phyloP scores from a whole-genome alignment of 2,113 vertebrate genomes.

The Mustela nigripes region DNA sequence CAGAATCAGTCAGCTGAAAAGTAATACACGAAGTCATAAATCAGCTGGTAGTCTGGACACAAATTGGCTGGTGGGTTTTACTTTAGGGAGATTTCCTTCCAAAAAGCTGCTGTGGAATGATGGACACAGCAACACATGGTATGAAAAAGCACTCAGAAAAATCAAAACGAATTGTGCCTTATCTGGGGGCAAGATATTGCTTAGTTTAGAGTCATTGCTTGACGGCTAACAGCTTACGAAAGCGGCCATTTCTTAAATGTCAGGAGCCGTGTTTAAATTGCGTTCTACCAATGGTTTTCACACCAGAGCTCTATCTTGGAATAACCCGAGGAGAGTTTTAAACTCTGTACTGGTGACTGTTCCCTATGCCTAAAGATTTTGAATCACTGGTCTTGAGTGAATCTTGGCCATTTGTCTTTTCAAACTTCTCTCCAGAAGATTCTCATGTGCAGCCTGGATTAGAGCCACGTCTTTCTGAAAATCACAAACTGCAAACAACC shows the following conservation, averaged over 20 bases:
- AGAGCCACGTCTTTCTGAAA: neutral
- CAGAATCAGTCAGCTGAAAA: conserved; percentile 41
- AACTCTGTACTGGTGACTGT: neutral
- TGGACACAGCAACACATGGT: conserved; percentile 8
- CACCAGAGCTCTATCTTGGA: neutral
- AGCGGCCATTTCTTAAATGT: conserved; percentile 54
- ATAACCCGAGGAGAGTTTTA: conserved; percentile 12
- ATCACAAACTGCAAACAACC: neutral
- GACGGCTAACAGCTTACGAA: conserved; percentile 50
- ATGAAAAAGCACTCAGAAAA: conserved; percentile 64
- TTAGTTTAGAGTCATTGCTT: conserved; percentile 49
- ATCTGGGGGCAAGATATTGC: conserved; percentile 27
- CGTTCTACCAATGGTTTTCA: conserved; percentile 64
- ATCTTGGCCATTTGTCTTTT: neutral
- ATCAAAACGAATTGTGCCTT: conserved; percentile 62
- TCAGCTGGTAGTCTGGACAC: neutral
- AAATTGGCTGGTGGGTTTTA: conserved; percentile 45
- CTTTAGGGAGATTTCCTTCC: conserved; percentile 46
- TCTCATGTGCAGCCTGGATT: neutral
- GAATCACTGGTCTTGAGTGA: neutral
- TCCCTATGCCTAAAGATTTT: neutral
- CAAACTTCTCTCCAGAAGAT: neutral
- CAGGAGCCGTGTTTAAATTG: conserved; percentile 20
- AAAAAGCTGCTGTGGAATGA: conserved; percentile 50
- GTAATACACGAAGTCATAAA: neutral